Evolutionary conservation across 2,888 invertebrate genomes (phyloP).

Genomic region (Drosophila ezoana): DNA sequence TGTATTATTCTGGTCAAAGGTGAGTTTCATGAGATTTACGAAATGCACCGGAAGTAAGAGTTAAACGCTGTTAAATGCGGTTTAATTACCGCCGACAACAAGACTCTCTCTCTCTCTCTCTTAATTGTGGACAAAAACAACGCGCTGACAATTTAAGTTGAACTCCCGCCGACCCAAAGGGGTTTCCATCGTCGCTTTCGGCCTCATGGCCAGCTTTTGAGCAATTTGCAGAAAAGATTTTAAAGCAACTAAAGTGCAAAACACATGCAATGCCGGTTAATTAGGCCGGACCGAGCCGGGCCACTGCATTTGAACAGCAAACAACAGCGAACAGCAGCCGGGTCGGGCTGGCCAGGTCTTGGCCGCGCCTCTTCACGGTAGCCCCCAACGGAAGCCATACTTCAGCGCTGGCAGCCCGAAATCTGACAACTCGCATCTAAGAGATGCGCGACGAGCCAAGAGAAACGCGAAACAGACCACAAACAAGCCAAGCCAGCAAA

Average conservation of each 20-base stretch:
- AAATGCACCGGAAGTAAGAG: constrained; percentile 15
- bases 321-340: constrained; percentile 10
- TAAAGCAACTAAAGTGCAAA: constrained; percentile 64
- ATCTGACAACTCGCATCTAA: constrained; percentile 77
- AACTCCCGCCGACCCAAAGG: constrained; percentile 48
- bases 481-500: constrained; percentile 32
- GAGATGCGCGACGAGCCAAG: constrained; percentile 59
- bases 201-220: constrained; percentile 30
- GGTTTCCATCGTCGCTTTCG: constrained; percentile 46
- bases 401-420: constrained; percentile 66
- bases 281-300: constrained; percentile 61
- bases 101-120: constrained; percentile 27
- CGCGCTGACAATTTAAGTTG: constrained; percentile 36
- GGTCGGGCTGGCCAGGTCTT: constrained; percentile 15
- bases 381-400: constrained; percentile 80
- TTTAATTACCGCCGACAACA: constrained; percentile 39
- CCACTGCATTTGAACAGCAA: constrained; percentile 63
- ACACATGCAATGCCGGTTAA: constrained; percentile 75
- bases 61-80: constrained; percentile 32
- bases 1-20: constrained; percentile 6
- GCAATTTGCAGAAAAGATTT: constrained; percentile 61
- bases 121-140: constrained; percentile 49
- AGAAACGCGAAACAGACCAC: constrained; percentile 14
- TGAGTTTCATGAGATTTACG: not conserved
- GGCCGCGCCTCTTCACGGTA: constrained; percentile 67